A percentile compares a stretch with the other conserved stretches of the same genome.
Evolutionary conservation across 2,113 vertebrate genomes (phyloP).

Genomic region (Scortum barcoo): DNA sequence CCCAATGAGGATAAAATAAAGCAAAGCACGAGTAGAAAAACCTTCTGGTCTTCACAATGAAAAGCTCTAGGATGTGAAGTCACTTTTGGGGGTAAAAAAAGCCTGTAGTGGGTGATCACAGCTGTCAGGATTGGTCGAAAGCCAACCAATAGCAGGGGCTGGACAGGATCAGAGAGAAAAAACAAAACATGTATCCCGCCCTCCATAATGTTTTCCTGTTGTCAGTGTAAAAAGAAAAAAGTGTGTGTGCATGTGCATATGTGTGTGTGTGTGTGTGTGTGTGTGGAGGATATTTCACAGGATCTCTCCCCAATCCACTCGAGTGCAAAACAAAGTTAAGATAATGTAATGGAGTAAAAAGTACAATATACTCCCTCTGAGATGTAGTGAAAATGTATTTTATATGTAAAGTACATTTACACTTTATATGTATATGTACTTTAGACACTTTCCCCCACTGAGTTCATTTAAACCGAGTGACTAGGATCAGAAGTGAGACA

Average conservation of each 20-base stretch:
- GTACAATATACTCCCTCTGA: too few relatives aligned
- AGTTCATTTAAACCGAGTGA: too few relatives aligned
- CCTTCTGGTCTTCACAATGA: background rate
- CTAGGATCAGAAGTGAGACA: background rate
- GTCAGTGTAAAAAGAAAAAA: background rate
- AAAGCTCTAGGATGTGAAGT: background rate
- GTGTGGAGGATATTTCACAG: background rate
- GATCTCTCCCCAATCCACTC: too few relatives aligned
- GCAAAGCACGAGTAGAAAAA: background rate
- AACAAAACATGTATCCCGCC: slow-evolving; percentile 1
- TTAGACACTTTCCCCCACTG: too few relatives aligned
- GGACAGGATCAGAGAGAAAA: background rate
- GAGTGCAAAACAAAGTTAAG: too few relatives aligned
- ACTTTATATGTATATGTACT: too few relatives aligned
- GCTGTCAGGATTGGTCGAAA: slow-evolving; percentile 47
- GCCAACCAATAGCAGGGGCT: slow-evolving; percentile 39
- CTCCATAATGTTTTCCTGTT: slow-evolving; percentile 11
- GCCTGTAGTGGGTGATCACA: background rate
- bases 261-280: background rate
- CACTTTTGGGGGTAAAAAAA: background rate
- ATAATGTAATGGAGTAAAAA: too few relatives aligned
- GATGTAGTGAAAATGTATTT: too few relatives aligned
- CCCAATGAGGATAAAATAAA: too few relatives aligned
- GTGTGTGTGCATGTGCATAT: background rate
- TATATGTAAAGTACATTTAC: too few relatives aligned